These are phyloP conservation scores for Xylocopa sonorina DNA, from an alignment of 1,140 invertebrate species.

Conservation along the genomic window DNA sequence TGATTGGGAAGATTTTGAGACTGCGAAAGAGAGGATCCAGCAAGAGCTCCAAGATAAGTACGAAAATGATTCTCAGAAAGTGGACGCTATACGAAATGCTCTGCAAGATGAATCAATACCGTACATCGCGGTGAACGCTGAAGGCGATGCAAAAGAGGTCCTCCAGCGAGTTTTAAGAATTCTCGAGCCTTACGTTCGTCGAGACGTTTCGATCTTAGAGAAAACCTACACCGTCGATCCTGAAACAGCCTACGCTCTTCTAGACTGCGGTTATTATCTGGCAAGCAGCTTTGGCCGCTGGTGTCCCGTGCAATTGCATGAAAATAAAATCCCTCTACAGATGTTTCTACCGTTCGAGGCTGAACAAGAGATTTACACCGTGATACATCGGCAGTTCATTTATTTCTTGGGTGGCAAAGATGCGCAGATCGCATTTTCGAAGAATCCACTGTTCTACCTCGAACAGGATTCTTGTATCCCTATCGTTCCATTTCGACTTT, in stretches of 20 bases:
- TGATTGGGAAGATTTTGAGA: conserved; percentile 81
- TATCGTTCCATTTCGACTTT: conserved; percentile 86
- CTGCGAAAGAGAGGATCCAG: conserved; percentile 76
- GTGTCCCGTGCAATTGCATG: conserved; percentile 83
- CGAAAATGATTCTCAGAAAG: conserved; percentile 76
- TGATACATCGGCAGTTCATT: conserved; percentile 83
- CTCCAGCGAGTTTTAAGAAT: conserved; percentile 71
- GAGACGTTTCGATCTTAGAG: conserved; percentile 82
- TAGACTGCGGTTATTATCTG: conserved; percentile 83
- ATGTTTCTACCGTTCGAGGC: conserved; percentile 79
- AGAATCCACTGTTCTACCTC: conserved; percentile 83
- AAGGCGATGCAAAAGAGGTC: conserved; percentile 73
- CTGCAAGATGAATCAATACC: conserved; percentile 79
- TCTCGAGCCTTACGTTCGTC: conserved; percentile 75
- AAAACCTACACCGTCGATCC: conserved; percentile 80
- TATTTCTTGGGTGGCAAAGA: conserved; percentile 83
- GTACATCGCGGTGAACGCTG: conserved; percentile 76
- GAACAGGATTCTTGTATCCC: conserved; percentile 69
- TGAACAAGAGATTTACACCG: conserved; percentile 79
- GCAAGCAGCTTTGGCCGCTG: conserved; percentile 83
- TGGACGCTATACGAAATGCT: conserved; percentile 71
- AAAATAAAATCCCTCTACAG: conserved; percentile 79
- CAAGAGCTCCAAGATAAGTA: conserved; percentile 78
- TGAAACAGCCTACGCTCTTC: conserved; percentile 82
- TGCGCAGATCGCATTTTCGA: conserved; percentile 80